phyloP scores from a whole-genome alignment of 1,140 invertebrate species.

The Uloborus diversus region DNA sequence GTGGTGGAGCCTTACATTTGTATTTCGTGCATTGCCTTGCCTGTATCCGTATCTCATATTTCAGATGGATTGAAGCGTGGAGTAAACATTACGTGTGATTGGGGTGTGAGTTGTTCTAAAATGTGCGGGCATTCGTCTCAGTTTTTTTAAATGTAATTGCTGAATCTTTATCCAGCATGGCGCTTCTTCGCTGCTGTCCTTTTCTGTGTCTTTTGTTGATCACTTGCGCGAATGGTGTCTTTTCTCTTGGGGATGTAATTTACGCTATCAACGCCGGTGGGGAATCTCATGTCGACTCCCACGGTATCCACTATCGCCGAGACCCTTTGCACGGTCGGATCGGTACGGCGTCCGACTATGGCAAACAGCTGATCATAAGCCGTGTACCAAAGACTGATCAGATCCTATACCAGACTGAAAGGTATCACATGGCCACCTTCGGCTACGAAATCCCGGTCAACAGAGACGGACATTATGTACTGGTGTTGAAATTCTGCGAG shows the following conservation, averaged over 20 bases:
- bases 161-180: too few species aligned
- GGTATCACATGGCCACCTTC: slow-evolving; percentile 89
- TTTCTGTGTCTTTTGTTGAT: too few species aligned
- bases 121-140: too few species aligned
- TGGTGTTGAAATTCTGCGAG: slow-evolving; percentile 91
- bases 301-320: slow-evolving; percentile 80
- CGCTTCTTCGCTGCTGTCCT: too few species aligned
- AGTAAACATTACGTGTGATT: too few species aligned
- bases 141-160: too few species aligned
- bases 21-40: too few species aligned
- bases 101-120: too few species aligned
- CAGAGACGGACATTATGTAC: slow-evolving; percentile 85
- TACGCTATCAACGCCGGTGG: slow-evolving; percentile 89
- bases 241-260: slow-evolving; percentile 72
- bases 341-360: slow-evolving; percentile 89
- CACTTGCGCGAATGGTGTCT: too few species aligned
- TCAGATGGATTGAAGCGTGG: too few species aligned
- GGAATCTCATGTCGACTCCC: slow-evolving; percentile 79
- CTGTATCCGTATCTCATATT: too few species aligned
- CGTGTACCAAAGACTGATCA: slow-evolving; percentile 81
- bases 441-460: slow-evolving; percentile 88
- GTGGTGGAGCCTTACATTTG: too few species aligned
- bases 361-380: slow-evolving; percentile 85
- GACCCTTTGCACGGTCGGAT: slow-evolving; percentile 82
- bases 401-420: slow-evolving; percentile 81